Base-by-base conservation (phyloP, 2,888 invertebrate genomes). In the Tachina lurida region DNA sequence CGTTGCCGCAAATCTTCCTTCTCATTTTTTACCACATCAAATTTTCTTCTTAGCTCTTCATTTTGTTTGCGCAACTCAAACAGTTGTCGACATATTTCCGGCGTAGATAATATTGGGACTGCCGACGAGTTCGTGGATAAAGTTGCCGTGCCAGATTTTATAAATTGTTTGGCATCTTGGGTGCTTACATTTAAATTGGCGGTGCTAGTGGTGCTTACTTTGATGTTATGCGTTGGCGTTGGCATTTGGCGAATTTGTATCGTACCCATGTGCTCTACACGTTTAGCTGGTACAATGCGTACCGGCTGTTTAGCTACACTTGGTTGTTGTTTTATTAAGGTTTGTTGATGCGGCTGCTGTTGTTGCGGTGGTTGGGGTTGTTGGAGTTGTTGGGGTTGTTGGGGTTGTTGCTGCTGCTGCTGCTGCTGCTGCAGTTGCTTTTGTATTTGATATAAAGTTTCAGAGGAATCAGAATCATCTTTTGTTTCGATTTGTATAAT, bases 71-170 rank as follows among this genome's bases (percentile, higher is more conserved):
- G 89, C 62, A 93, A 84, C 47, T 92, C 92, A 39, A 91, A 87
- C 3, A 93, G 84, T 84, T 93, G 92, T 0, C 92, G 89, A 74
- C 91, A 91, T 31, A 93, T 90, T 84, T 93, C 93, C 5, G 91
- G 88, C 41, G 90, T 89, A n/a, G 90, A 89, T 17, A 92, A 83
- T 80, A 91, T 41, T 8, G 91, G 91, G 87, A 91, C 89, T 10
- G 90, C 89, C 68, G 90, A 88, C 3, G 90, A 87, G 9, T 87
- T 65, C 1, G 86, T 10, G 2, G 77, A 68, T 17, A 58, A 19
- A 3, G 62, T 43, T 52, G 75, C 47, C 2, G 65, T 22, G 54
- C 13, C 52, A 22, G 82, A 8, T 78, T 80, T 75, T 15, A 62
- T 31, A 54, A n/a, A 17, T 8, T 17, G 12, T 68, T 76, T 81